Evolutionary conservation across 2,888 invertebrate species (phyloP), one percentile per base, ranked within the genome.

Genomic region (Rhingia campestris): DNA sequence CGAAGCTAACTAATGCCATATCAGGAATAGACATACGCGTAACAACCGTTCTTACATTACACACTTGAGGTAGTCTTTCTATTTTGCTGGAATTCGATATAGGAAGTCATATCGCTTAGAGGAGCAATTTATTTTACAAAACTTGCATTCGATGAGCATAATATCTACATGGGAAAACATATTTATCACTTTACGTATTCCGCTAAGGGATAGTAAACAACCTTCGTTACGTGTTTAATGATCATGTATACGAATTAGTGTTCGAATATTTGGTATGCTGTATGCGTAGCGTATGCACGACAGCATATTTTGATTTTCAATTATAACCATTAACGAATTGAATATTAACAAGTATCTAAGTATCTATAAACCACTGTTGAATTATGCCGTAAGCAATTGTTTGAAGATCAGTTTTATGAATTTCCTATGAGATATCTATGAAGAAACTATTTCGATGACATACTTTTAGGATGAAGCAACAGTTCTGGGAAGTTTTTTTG

Each of bases 61-160:
- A 59, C 6, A 39, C 9, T 41, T 10, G 9, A 14, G 9, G n/a
- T 33, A 41, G 43, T 33, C n/a, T 33, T n/a, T 14, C 14, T 22
- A 4, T 9, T 37, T 47, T 63, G 35, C n/a, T 32, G 30, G 43
- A 9, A 72, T 45, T 22, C 61, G 63, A 4, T 45, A 53, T 54
- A 63, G 72, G 72, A 70, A 70, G 59, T 59, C 63, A 53, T 72
- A 53, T n/a, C n/a, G 51, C 35, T 45, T 12, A 37, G 51, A 53
- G 59, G 49, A 72, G 63, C 53, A 53, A 63, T 72, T 72, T 61
- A 45, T 72, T 61, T 72, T 43, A 72, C 61, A 72, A 58, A 59
- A 59, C 59, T 32, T 51, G 70, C 72, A 72, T 72, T 63, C 61
- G 63, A 53, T 72, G 53, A 32, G 45, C 9, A 41, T 37, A 56